These are phyloP conservation scores for Plectropomus leopardus DNA, from an alignment of 2,113 vertebrate genomes.

Conservation along the genomic window DNA sequence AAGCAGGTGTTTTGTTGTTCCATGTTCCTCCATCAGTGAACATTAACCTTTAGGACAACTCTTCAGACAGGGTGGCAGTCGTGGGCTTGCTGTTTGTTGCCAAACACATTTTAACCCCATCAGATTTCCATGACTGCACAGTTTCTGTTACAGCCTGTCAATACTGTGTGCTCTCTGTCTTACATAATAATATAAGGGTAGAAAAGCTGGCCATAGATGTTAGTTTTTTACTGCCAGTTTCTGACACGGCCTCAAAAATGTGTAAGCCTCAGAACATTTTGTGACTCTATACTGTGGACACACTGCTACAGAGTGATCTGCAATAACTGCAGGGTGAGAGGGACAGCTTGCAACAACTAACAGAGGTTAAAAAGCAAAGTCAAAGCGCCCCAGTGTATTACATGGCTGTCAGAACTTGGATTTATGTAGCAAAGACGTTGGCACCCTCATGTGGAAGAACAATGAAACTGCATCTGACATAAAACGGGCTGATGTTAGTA, in stretches of 20 bases:
- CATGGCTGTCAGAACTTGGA: background rate
- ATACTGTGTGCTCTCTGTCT: background rate
- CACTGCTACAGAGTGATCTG: background rate
- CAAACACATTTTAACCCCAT: slow-evolving; percentile 57
- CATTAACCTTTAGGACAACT: slow-evolving; percentile 31
- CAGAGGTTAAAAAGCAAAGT: background rate
- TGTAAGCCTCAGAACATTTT: background rate
- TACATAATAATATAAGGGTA: background rate
- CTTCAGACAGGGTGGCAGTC: background rate
- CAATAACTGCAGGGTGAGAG: background rate
- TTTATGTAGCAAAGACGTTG: slow-evolving; percentile 13
- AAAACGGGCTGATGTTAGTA: background rate
- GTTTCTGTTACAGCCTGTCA: background rate
- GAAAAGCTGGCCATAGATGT: background rate
- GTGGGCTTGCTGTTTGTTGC: slow-evolving; percentile 44
- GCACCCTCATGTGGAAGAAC: slow-evolving; percentile 59
- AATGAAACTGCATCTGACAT: background rate
- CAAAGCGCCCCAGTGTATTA: background rate
- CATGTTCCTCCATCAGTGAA: slow-evolving; percentile 12
- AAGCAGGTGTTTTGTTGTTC: background rate
- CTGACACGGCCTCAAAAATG: background rate
- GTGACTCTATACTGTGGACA: too few species aligned
- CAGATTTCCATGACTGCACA: slow-evolving; percentile 14
- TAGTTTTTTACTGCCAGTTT: background rate
- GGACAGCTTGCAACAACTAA: background rate